A percentile compares a stretch with the other conserved stretches of the same genome.
These are phyloP conservation scores for Habroteleia sp. DNA, from an alignment of 2,888 invertebrate genomes.

Conservation along the genomic window DNA sequence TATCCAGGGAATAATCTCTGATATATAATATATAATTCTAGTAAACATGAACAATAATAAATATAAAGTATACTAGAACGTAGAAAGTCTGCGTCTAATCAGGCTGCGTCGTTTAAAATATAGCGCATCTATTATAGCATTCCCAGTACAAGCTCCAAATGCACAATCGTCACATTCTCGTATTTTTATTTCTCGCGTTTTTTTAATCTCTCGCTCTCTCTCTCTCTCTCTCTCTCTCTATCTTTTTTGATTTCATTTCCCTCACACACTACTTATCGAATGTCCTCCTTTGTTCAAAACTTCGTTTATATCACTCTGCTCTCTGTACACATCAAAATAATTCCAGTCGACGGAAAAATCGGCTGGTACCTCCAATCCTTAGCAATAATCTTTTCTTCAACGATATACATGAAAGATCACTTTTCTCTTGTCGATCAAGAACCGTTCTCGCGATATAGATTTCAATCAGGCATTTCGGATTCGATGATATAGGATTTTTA, in stretches of 20 bases:
- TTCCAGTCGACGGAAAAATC: conserved; percentile 35
- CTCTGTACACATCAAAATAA: conserved; percentile 62
- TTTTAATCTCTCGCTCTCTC: conserved; percentile 2
- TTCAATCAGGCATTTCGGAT: conserved; percentile 43
- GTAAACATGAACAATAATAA: conserved; percentile 81
- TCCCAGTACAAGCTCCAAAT: conserved; percentile 73
- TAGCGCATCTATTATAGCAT: conserved; percentile 76
- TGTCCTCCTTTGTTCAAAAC: conserved; percentile 48
- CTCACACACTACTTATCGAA: conserved; percentile 41
- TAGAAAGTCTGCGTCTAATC: conserved; percentile 79
- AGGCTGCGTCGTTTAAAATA: conserved; percentile 79
- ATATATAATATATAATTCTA: conserved; percentile 78
- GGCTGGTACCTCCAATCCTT: conserved; percentile 36
- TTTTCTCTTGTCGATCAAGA: conserved; percentile 45
- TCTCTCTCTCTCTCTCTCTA: conserved; percentile 5
- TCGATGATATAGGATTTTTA: conserved; percentile 1
- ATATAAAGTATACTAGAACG: conserved; percentile 80
- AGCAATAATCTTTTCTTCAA: conserved; percentile 56
- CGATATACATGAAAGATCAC: conserved; percentile 60
- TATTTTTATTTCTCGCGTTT: conserved; percentile 15
- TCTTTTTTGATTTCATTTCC: conserved; percentile 53
- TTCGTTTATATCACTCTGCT: conserved; percentile 61
- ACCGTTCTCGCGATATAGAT: conserved; percentile 42
- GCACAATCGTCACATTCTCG: conserved; percentile 60
- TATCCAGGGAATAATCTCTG: conserved; percentile 79